phyloP scores from a whole-genome alignment of 2,113 vertebrate genomes.

The Rhynchomys soricoides region DNA sequence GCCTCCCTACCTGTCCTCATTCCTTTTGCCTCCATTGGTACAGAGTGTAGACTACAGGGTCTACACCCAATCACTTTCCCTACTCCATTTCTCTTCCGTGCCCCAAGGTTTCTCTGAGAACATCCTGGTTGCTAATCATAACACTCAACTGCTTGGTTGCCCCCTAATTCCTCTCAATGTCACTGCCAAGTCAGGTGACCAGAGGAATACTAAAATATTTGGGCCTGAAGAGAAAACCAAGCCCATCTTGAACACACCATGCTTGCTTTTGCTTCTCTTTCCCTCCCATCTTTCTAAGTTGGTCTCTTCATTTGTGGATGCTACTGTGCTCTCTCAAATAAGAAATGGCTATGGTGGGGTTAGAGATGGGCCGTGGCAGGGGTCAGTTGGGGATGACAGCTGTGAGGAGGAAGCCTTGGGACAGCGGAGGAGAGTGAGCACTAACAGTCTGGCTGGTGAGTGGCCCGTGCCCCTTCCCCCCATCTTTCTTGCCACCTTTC shows the following conservation, averaged over 20 bases:
- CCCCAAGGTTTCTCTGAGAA: neutral
- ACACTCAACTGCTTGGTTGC: neutral
- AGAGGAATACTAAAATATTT: neutral
- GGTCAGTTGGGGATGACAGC: neutral
- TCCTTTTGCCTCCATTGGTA: neutral
- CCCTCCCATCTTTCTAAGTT: neutral
- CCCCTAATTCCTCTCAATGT: neutral
- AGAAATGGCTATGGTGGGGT: neutral
- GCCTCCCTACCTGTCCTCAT: neutral
- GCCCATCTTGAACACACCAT: neutral
- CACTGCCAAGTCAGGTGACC: neutral
- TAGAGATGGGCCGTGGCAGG: neutral
- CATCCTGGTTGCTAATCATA: neutral
- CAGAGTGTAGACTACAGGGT: neutral
- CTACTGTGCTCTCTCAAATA: neutral
- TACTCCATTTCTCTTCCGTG: neutral
- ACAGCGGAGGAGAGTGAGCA: too few relatives aligned
- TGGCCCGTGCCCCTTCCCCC: neutral
- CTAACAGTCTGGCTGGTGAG: neutral
- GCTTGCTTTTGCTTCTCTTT: neutral
- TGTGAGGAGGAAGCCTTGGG: conserved; percentile 22
- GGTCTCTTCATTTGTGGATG: neutral
- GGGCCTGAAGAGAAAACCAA: neutral
- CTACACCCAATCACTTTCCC: neutral
- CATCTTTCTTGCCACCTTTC: too few relatives aligned